phyloP scores from a whole-genome alignment of 2,888 invertebrate genomes.

The Drosophila borealis region DNA sequence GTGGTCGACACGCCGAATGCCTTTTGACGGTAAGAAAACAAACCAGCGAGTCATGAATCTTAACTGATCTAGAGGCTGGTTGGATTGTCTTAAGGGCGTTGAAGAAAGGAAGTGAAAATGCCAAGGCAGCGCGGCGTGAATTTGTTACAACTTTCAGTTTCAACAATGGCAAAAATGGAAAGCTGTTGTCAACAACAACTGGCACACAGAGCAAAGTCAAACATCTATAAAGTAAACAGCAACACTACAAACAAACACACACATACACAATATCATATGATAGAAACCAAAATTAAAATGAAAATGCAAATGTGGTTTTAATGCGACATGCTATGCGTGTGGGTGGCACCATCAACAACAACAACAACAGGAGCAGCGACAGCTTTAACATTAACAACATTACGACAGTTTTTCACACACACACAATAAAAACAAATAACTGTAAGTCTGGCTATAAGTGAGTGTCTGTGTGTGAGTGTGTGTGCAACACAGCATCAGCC shows the following conservation, averaged over 20 bases:
- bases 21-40: conserved; percentile 21
- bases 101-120: conserved; percentile 70
- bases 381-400: conserved; percentile 20
- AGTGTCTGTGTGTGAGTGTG: conserved; percentile 2
- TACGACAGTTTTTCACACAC: conserved; percentile 54
- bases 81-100: conserved; percentile 45
- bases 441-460: conserved; percentile 11
- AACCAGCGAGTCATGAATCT: conserved; percentile 56
- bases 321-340: conserved; percentile 36
- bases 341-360: conserved; percentile 33
- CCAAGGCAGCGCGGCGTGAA: conserved; percentile 44
- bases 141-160: conserved; percentile 65
- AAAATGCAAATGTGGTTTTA: conserved; percentile 53
- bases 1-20: conserved; percentile 66
- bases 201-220: conserved; percentile 37
- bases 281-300: conserved; percentile 30
- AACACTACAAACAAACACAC: conserved; percentile 34
- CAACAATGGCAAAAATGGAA: conserved; percentile 71
- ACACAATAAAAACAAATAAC: conserved; percentile 61
- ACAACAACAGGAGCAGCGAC: conserved; percentile 9
- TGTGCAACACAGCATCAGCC: conserved; percentile 49
- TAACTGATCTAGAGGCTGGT: conserved; percentile 32
- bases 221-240: conserved; percentile 24
- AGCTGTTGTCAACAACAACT: conserved; percentile 60
- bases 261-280: background rate